A percentile compares a stretch with the other conserved stretches of the same genome.
Conservation (phyloP, 53 echinoderm and acorn worm species). For the Hippasteria phrygiana region DNA sequence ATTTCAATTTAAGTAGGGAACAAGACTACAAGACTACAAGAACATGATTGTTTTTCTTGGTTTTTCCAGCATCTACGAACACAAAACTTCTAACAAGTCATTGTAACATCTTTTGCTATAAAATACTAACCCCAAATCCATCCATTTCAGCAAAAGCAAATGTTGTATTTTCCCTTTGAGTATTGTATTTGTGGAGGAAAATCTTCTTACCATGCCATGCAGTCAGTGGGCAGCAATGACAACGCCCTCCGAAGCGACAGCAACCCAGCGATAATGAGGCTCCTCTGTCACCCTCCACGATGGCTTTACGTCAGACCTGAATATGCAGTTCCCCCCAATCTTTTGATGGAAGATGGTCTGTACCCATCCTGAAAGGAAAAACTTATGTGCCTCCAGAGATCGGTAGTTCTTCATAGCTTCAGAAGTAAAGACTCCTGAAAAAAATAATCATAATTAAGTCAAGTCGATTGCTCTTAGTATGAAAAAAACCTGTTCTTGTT, state of each 20-base stretch:
- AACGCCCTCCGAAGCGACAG: conserved; percentile 26
- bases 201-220: conserved; percentile 57
- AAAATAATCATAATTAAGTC: neutral
- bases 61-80: too few relatives aligned
- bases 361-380: neutral
- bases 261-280: conserved; percentile 63
- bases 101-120: too few relatives aligned
- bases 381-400: neutral
- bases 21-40: too few relatives aligned
- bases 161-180: too few relatives aligned
- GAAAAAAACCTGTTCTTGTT: too few relatives aligned
- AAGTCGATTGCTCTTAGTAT: too few relatives aligned
- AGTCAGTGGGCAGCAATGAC: conserved; percentile 58
- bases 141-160: too few relatives aligned
- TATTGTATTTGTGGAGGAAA: neutral
- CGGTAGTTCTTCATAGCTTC: conserved; percentile 6
- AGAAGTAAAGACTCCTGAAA: neutral
- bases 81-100: too few relatives aligned
- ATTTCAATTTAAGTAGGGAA: too few relatives aligned
- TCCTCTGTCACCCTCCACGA: conserved; percentile 49
- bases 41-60: too few relatives aligned
- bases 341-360: neutral
- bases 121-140: too few relatives aligned
- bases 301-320: conserved; percentile 60
- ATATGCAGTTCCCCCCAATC: neutral